A percentile compares a stretch with the other conserved stretches of the same genome.
These are phyloP conservation scores for Amphipoea lucens DNA, from an alignment of 2,888 invertebrate species.

Conservation along the genomic window DNA sequence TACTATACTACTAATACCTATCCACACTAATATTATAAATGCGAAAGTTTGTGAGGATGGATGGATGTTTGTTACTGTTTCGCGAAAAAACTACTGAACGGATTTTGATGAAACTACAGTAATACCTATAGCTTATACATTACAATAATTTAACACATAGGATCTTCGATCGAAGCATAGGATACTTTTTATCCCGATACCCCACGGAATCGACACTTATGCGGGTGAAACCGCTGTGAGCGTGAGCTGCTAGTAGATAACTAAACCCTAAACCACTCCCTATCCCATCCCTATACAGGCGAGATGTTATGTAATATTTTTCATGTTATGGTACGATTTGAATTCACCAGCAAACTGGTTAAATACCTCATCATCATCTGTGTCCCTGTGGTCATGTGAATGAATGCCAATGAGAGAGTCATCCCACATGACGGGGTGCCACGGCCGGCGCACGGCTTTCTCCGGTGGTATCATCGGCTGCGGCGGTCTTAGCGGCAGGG, in stretches of 20 bases:
- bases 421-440: slow-evolving; percentile 92
- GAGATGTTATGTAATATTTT: neutral
- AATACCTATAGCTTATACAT: no score
- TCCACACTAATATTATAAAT: no score
- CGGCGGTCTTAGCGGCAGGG: slow-evolving; percentile 86
- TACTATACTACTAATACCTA: neutral
- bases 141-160: no score
- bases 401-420: slow-evolving; percentile 83
- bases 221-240: no score
- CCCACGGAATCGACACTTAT: no score
- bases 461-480: slow-evolving; percentile 86
- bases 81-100: no score
- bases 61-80: no score
- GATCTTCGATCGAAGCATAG: no score
- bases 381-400: slow-evolving; percentile 75
- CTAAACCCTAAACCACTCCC: neutral
- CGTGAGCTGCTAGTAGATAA: no score
- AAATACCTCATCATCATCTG: slow-evolving; percentile 54
- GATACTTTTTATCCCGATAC: no score
- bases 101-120: no score
- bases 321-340: neutral
- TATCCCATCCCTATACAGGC: neutral
- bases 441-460: slow-evolving; percentile 89
- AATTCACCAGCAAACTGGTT: neutral
- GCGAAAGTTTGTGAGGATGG: no score